Base-by-base conservation (phyloP, 2,888 invertebrate genomes). In the Nemotelus pantherinus region DNA sequence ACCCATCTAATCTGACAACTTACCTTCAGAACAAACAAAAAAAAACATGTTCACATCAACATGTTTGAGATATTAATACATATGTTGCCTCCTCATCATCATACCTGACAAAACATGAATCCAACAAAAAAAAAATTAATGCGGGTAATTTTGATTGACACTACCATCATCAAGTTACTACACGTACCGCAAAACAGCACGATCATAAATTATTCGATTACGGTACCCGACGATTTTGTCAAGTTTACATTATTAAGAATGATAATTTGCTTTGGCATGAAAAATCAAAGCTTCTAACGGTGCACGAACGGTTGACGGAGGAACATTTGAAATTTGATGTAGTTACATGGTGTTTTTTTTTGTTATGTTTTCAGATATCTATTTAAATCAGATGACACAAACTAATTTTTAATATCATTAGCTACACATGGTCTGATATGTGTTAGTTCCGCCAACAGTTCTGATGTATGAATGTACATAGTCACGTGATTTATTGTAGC, bases 161-260 rank as follows among this genome's bases (percentile, higher is more conserved):
- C 65, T 47, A 65, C 47, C 65, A 65, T 65, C 65, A 65, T 45
- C 45, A 9, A 25, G 6, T 41, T 64, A n/a, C 43, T 6, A 10
- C 63, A 41, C 43, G 43, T 41, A 10, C 65, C 44, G 3, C 43
- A 65, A 63, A 3, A 63, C 3, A 63, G 63, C 25, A 65, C 45
- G 44, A 7, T 44, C 43, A 2, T 65, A 65, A 43, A 58, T 72
- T 10, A 72, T 58, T 72, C 45, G 72, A 72, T 72, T 72, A 72
- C 72, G 58, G 72, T 72, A 72, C 72, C 60, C 58, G 10, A 58
- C 58, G 60, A 72, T 72, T 72, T 72, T 72, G 72, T 72, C 72
- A 58, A 47, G 58, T 72, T 72, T 60, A 47, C 72, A 72, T 72
- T 60, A 68, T 53, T 68, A 48, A 53, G 10, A 48, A 68, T 68